These are phyloP conservation scores for Drosophila lacteicornis DNA, from an alignment of 1,140 invertebrate genomes.

Conservation along the genomic window DNA sequence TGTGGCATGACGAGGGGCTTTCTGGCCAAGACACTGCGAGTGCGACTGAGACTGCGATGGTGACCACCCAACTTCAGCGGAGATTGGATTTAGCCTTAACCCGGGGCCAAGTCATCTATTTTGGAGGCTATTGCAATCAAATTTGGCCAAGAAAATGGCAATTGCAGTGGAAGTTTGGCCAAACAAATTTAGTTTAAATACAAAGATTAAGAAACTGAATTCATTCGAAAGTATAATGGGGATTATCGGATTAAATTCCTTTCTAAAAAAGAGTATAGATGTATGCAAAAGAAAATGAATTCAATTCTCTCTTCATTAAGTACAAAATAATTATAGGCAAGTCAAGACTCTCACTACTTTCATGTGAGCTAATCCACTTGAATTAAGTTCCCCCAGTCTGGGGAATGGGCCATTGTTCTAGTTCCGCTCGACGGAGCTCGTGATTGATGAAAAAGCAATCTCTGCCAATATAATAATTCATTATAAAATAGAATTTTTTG, in stretches of 20 bases:
- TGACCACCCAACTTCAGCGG: conserved; percentile 36
- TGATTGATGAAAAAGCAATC: conserved; percentile 39
- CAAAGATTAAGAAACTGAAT: too few species aligned
- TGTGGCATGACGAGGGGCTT: conserved; percentile 59
- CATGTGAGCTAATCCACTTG: background rate
- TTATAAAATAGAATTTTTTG: conserved; percentile 56
- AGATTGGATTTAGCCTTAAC: conserved; percentile 28
- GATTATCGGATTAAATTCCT: background rate
- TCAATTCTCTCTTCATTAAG: background rate
- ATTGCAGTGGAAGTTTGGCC: background rate
- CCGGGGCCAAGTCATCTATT: conserved; percentile 33
- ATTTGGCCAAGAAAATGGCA: background rate
- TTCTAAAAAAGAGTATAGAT: background rate
- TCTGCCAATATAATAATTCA: conserved; percentile 48
- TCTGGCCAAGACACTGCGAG: conserved; percentile 32
- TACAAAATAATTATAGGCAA: background rate
- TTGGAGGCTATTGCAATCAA: conserved; percentile 20
- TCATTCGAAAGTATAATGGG: too few species aligned
- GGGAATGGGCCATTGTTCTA: conserved; percentile 29
- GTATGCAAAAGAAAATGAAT: too few species aligned
- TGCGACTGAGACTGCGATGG: background rate
- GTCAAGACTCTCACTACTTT: conserved; percentile 1
- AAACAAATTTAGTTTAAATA: background rate
- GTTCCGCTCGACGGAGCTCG: conserved; percentile 28
- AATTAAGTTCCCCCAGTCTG: background rate